Evolutionary conservation across 2,113 vertebrate species (phyloP).

Genomic region (Chaetodon trifascialis): DNA sequence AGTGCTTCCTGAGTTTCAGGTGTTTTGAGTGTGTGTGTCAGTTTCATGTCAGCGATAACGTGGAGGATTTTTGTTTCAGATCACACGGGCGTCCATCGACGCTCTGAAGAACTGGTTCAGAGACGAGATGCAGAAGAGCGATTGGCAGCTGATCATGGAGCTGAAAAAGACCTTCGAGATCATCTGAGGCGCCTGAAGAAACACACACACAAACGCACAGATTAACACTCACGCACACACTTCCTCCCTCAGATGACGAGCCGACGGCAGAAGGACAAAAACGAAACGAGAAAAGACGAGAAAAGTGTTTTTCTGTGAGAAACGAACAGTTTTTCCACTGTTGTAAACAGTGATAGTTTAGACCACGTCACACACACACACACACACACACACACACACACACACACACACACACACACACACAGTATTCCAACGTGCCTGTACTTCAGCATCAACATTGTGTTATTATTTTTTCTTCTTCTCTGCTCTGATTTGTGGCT

Average conservation of each 20-base stretch:
- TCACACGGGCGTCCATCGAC: slow-evolving; percentile 96
- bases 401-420: slow-evolving; percentile 42
- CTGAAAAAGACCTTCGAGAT: slow-evolving; percentile 99
- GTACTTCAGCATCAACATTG: slow-evolving; percentile 67
- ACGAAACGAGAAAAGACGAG: slow-evolving; percentile 17
- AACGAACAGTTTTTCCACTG: slow-evolving; percentile 78
- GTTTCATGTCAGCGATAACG: background rate
- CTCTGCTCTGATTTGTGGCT: slow-evolving; percentile 59
- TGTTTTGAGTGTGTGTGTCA: background rate
- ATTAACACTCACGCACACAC: background rate
- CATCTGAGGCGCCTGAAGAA: slow-evolving; percentile 85
- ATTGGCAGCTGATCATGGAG: slow-evolving; percentile 99
- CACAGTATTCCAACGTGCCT: slow-evolving; percentile 81
- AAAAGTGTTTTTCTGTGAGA: slow-evolving; percentile 81
- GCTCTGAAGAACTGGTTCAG: slow-evolving; percentile 99
- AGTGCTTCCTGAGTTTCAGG: no score
- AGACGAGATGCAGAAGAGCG: slow-evolving; percentile 97
- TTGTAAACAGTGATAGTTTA: slow-evolving; percentile 82
- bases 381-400: slow-evolving; percentile 45
- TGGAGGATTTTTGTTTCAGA: slow-evolving; percentile 80
- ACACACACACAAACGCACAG: background rate
- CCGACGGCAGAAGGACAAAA: background rate
- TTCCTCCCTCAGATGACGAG: slow-evolving; percentile 11
- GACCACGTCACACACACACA: slow-evolving; percentile 27
- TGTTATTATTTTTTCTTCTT: slow-evolving; percentile 33